A percentile compares a stretch with the other conserved stretches of the same genome.
Conservation (phyloP, 2,888 invertebrate genomes). For the Chrysolina haemoptera region DNA sequence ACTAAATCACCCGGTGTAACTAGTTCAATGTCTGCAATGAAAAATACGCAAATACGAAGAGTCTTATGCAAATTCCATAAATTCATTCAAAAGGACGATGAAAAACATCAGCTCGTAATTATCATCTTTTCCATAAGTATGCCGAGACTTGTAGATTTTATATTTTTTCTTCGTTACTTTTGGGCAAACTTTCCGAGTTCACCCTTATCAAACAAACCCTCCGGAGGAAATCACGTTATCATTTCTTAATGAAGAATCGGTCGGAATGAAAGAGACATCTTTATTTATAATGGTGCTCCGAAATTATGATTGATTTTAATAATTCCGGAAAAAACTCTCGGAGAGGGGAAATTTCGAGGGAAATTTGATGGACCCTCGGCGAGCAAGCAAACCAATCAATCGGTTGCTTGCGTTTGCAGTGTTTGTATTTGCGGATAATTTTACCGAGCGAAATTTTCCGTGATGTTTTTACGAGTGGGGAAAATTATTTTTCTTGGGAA, state of each 20-base stretch:
- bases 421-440: constrained; percentile 7
- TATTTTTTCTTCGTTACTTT: neutral
- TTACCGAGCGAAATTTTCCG: neutral
- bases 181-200: neutral
- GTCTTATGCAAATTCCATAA: too few relatives aligned
- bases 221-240: neutral
- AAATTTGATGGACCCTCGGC: constrained; percentile 7
- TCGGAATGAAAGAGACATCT: neutral
- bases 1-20: too few relatives aligned
- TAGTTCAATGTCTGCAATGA: constrained; percentile 35
- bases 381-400: constrained; percentile 7
- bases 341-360: neutral
- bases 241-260: constrained; percentile 2
- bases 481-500: neutral
- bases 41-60: too few relatives aligned
- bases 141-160: too few relatives aligned
- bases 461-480: neutral
- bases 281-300: constrained; percentile 5
- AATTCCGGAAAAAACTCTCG: neutral
- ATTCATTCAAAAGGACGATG: too few relatives aligned
- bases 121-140: too few relatives aligned
- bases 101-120: too few relatives aligned
- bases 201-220: neutral
- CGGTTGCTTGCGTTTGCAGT: neutral
- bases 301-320: constrained; percentile 16